Percentiles rank a stretch among this genome's conserved stretches.
These are phyloP conservation scores for Malacoctenus gilli DNA, from an alignment of 2,797 vertebrate species.

Conservation along the genomic window DNA sequence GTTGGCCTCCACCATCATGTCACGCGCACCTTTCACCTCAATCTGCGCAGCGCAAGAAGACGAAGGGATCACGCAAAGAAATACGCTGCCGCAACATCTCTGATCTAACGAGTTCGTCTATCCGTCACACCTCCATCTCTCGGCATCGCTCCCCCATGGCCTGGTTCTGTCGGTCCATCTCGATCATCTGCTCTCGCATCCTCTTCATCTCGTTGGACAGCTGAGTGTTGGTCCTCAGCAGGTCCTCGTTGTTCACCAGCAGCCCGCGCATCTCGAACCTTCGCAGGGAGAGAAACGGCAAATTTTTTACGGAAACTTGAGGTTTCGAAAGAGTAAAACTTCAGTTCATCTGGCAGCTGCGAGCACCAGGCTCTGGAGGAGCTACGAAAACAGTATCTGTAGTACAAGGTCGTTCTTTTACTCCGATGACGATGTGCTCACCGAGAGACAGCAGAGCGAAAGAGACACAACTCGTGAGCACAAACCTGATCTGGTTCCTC, in stretches of 20 bases:
- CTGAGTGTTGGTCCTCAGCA: constrained; percentile 78
- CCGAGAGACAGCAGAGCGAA: too few species aligned
- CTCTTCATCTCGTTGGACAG: constrained; percentile 77
- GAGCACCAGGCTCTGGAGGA: too few species aligned
- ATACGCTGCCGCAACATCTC: background rate
- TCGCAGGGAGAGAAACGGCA: background rate
- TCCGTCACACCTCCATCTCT: constrained; percentile 75
- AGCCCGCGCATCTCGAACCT: constrained; percentile 82
- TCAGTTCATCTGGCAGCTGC: too few species aligned
- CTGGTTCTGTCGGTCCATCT: constrained; percentile 74
- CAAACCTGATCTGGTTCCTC: constrained; percentile 81
- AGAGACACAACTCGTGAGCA: background rate
- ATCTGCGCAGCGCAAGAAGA: constrained; percentile 54
- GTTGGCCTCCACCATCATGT: constrained; percentile 84
- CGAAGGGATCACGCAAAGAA: background rate
- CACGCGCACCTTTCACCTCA: constrained; percentile 79
- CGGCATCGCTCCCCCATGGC: constrained; percentile 59
- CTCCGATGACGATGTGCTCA: too few species aligned
- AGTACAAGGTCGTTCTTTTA: too few species aligned
- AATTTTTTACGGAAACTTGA: too few species aligned
- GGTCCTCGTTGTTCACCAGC: constrained; percentile 83
- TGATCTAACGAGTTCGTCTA: background rate
- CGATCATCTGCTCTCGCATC: constrained; percentile 73
- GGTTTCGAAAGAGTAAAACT: too few species aligned
- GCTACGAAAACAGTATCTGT: too few species aligned